These are phyloP conservation scores for Eugnorisma glareosa DNA, from an alignment of 2,888 invertebrate genomes.

Conservation along the genomic window DNA sequence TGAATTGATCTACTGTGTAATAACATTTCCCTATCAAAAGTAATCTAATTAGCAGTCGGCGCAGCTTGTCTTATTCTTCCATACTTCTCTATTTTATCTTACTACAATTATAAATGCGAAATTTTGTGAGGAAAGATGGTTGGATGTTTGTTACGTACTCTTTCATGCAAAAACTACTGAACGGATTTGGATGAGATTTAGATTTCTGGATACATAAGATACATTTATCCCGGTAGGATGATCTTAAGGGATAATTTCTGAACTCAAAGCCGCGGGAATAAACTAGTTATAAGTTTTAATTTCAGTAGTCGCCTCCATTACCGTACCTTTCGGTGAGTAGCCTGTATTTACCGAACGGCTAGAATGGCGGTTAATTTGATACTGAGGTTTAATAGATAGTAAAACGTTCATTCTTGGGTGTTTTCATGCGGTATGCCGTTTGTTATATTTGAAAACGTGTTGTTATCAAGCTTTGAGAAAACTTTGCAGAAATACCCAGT, in stretches of 20 bases:
- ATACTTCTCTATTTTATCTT: not conserved
- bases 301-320: not conserved
- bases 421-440: not conserved
- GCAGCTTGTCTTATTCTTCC: not conserved
- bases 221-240: not conserved
- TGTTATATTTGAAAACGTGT: not conserved
- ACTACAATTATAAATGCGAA: not conserved
- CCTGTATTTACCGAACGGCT: too few relatives aligned
- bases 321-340: not conserved
- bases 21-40: too few relatives aligned
- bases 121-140: not conserved
- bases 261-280: not conserved
- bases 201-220: not conserved
- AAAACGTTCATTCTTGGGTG: not conserved
- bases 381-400: not conserved
- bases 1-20: too few relatives aligned
- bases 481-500: not conserved
- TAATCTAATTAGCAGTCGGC: not conserved
- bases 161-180: not conserved
- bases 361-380: too few relatives aligned
- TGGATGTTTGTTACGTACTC: not conserved
- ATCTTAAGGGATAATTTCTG: accelerated
- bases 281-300: not conserved
- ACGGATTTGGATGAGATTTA: not conserved
- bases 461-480: not conserved